phyloP scores from a whole-genome alignment of 2,113 vertebrate genomes.

The Dendrocopos noguchii region DNA sequence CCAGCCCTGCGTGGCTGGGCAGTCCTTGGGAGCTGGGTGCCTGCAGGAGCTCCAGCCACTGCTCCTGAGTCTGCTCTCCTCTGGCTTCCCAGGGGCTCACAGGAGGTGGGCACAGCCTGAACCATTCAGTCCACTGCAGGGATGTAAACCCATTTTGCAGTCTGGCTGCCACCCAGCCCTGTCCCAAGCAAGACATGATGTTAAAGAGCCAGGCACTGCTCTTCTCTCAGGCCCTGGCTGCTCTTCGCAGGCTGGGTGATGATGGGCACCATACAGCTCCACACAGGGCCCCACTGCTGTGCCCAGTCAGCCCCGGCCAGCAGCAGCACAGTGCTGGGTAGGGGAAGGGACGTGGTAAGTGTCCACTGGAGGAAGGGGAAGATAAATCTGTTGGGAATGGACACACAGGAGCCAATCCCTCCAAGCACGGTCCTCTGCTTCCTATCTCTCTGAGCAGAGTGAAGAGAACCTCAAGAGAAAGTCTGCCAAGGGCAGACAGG shows the following conservation, averaged over 20 bases:
- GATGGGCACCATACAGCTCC: rapidly evolving
- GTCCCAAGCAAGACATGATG: background rate
- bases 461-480: background rate
- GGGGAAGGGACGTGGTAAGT: background rate
- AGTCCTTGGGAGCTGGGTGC: background rate
- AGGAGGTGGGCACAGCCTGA: background rate
- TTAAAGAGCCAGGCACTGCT: background rate
- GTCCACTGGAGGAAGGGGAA: background rate
- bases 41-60: background rate
- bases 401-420: background rate
- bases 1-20: rapidly evolving
- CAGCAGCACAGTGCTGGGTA: background rate
- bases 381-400: background rate
- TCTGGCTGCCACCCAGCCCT: background rate
- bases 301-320: background rate
- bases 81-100: background rate
- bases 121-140: background rate
- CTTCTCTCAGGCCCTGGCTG: background rate
- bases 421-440: background rate
- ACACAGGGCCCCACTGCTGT: background rate
- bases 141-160: background rate
- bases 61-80: background rate
- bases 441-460: background rate
- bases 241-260: background rate
- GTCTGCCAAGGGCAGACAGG: background rate